Conservation (phyloP, 2,113 vertebrate genomes). For the Todiramphus chloris region DNA sequence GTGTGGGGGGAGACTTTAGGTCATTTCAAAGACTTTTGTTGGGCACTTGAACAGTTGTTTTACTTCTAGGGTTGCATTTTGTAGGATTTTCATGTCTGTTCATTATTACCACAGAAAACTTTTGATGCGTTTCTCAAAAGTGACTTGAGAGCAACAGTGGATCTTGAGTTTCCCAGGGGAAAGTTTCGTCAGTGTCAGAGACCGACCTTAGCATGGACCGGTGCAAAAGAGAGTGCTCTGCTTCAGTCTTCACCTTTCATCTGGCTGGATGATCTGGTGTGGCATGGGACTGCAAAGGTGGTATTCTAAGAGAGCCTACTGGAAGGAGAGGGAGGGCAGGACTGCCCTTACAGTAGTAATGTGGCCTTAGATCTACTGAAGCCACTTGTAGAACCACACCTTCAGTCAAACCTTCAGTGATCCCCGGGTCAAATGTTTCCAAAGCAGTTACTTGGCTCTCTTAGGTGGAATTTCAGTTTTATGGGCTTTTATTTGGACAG, state of each 20-base stretch:
- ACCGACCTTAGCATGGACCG: neutral
- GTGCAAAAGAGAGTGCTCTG: neutral
- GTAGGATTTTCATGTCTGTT: neutral
- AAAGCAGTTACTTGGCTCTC: neutral
- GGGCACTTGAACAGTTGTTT: neutral
- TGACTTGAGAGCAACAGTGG: neutral
- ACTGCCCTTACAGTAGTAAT: neutral
- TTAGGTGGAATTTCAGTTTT: neutral
- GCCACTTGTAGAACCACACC: neutral
- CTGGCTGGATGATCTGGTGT: neutral
- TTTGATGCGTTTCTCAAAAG: neutral
- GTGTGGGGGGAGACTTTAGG: neutral
- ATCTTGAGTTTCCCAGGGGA: neutral
- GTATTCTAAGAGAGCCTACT: neutral
- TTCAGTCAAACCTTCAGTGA: neutral
- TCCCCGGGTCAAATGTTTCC: neutral
- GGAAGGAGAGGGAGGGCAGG: neutral
- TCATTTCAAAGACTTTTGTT: neutral
- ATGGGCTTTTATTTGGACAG: neutral
- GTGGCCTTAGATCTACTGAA: neutral
- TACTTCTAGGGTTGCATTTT: neutral
- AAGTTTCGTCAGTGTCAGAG: neutral
- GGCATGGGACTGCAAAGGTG: neutral
- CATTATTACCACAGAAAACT: neutral
- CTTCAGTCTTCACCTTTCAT: neutral